These are phyloP conservation scores for Brenthis daphne DNA, from an alignment of 2,888 invertebrate species.

Conservation along the genomic window DNA sequence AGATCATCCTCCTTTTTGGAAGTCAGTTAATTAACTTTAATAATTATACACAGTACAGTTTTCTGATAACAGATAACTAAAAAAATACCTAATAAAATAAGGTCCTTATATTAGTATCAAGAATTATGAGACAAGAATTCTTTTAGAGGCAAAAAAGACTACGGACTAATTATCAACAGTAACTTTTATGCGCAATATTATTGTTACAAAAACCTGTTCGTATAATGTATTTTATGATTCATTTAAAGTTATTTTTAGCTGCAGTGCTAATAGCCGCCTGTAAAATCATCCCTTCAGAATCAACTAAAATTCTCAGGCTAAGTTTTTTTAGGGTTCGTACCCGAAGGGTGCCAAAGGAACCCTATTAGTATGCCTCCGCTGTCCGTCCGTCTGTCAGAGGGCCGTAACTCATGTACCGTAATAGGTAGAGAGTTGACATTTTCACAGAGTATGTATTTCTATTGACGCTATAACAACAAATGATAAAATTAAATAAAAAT, in stretches of 20 bases:
- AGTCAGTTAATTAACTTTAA: too few relatives aligned
- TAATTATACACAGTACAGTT: too few relatives aligned
- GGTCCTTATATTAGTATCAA: too few relatives aligned
- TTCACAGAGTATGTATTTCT: too few relatives aligned
- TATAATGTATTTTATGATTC: background rate
- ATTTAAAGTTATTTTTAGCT: slow-evolving; percentile 2
- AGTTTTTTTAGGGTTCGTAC: slow-evolving; percentile 6
- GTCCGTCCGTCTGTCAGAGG: too few relatives aligned
- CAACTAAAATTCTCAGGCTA: slow-evolving; percentile 18
- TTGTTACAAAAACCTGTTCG: background rate
- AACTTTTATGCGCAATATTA: background rate
- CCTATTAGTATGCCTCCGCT: too few relatives aligned
- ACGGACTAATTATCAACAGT: background rate
- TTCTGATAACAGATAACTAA: background rate
- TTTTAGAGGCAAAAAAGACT: background rate
- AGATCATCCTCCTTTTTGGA: too few relatives aligned
- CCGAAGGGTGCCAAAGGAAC: too few relatives aligned
- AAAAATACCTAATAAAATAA: background rate
- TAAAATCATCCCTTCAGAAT: slow-evolving; percentile 20
- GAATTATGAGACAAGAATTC: background rate
- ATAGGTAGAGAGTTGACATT: too few relatives aligned
- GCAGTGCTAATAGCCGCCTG: background rate
- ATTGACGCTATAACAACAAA: too few relatives aligned
- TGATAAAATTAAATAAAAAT: too few relatives aligned
- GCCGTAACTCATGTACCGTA: too few relatives aligned